These are phyloP conservation scores for Pyrgilauda ruficollis DNA, from an alignment of 2,113 vertebrate species.

Conservation along the genomic window DNA sequence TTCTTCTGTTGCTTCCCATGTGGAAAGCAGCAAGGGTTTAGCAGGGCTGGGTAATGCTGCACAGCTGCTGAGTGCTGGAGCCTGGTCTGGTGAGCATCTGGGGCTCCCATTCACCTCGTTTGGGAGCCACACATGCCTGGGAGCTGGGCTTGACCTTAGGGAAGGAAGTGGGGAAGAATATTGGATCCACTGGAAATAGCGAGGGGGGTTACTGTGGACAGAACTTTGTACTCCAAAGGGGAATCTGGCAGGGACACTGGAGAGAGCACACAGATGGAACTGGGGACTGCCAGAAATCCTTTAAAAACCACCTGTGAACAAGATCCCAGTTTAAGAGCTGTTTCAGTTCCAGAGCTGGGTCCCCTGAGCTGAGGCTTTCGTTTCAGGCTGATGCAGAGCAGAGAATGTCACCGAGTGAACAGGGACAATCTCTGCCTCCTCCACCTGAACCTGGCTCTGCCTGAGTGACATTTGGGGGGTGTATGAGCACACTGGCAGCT, in stretches of 20 bases:
- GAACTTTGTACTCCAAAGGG: background rate
- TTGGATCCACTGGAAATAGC: background rate
- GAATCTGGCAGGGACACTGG: background rate
- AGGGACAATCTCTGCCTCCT: background rate
- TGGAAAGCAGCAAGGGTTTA: background rate
- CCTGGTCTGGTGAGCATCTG: background rate
- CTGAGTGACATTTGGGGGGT: background rate
- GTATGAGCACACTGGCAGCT: background rate
- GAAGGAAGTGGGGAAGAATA: slow-evolving; percentile 43
- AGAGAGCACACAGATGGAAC: background rate
- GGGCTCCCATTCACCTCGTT: background rate
- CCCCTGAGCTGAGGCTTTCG: background rate
- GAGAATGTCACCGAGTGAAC: background rate
- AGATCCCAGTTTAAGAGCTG: background rate
- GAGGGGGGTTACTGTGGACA: background rate
- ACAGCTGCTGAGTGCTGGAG: slow-evolving; percentile 11
- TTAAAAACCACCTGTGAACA: slow-evolving; percentile 25
- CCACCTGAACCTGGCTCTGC: background rate
- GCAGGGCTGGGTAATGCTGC: background rate
- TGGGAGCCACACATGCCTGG: background rate
- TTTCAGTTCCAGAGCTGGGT: background rate
- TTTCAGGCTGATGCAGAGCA: background rate
- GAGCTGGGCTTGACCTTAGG: background rate
- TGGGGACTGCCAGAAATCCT: slow-evolving; percentile 8
- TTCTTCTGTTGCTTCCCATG: background rate